A percentile compares a stretch with the other conserved stretches of the same genome.
phyloP scores from a whole-genome alignment of 2,888 invertebrate species.

The Machimus rusticus region DNA sequence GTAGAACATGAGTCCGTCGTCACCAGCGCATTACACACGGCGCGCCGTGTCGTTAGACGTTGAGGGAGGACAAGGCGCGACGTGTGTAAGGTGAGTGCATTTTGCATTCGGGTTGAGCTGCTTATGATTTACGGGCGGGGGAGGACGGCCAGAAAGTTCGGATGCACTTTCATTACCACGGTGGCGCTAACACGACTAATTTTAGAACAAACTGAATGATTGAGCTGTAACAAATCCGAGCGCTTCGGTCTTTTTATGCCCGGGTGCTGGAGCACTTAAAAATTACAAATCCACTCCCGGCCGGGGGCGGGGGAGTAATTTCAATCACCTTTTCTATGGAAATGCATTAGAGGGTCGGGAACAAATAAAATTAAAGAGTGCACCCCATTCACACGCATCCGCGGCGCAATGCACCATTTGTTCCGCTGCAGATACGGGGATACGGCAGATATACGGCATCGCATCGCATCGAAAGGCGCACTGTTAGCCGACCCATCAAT shows the following conservation, averaged over 20 bases:
- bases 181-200: slow-evolving; percentile 2
- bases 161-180: slow-evolving; percentile 14
- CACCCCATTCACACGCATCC: slow-evolving; percentile 1
- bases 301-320: background rate
- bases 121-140: background rate
- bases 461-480: background rate
- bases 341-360: slow-evolving; percentile 22
- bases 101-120: background rate
- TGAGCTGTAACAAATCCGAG: background rate
- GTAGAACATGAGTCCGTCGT: slow-evolving; percentile 1
- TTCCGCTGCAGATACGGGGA: background rate
- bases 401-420: slow-evolving; percentile 16
- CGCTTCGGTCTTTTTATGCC: background rate
- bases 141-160: background rate
- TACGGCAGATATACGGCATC: background rate
- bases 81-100: background rate
- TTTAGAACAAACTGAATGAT: background rate
- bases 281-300: background rate
- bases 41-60: background rate
- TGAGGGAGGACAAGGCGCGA: background rate
- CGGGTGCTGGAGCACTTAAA: background rate
- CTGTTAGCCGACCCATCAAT: background rate
- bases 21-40: background rate
- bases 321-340: slow-evolving; percentile 27
- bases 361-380: slow-evolving; percentile 1